Base-by-base conservation (phyloP, 2,797 vertebrate genomes). In the Sebastes nivosus region DNA sequence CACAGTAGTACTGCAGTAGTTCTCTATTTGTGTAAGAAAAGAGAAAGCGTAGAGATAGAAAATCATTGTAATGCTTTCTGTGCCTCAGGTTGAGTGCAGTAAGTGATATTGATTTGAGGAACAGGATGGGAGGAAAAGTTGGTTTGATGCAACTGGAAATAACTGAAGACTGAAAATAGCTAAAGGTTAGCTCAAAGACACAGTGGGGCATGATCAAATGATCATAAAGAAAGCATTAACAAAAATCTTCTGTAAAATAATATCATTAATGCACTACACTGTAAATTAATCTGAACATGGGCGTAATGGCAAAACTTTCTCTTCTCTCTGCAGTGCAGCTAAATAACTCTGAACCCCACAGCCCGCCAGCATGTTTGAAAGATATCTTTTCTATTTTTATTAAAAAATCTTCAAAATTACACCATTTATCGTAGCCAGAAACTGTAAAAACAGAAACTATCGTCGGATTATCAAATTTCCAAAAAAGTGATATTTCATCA, bases 41-140 rank as follows among this genome's bases (percentile, higher is more conserved):
- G 32, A 80, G 57, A 79, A 61, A 59, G 55, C 36, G 66, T 50
- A 2, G 27, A 71, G 38, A 76, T 24, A 79, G 67, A 81, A 84
- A 78, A 54, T 77, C 79, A 63, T 18, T 65, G 80, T 25, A 74
- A 76, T 74, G 84, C 72, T 72, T 75, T 66, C 34, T 82, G 75
- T 60, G 81, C 63, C 67, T 74, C 75, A 50, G 72, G 75, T 82
- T 58, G 34, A 72, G 63, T 67, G 70, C 64, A 78, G 75, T 80
- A 75, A 88, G 80, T 88, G 80, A 84, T 88, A 89, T 87, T 84
- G 90, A 89, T 90, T 83, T 61, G 72, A 75, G 77, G 58, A 77
- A 70, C 75, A 73, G 69, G 64, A 77, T 57, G 72, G 42, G 34
- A 87, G 72, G 57, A 87, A 79, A 79, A 75, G 75, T 88, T 81